phyloP scores from a whole-genome alignment of 2,797 vertebrate genomes.

The Cyprinella venusta region DNA sequence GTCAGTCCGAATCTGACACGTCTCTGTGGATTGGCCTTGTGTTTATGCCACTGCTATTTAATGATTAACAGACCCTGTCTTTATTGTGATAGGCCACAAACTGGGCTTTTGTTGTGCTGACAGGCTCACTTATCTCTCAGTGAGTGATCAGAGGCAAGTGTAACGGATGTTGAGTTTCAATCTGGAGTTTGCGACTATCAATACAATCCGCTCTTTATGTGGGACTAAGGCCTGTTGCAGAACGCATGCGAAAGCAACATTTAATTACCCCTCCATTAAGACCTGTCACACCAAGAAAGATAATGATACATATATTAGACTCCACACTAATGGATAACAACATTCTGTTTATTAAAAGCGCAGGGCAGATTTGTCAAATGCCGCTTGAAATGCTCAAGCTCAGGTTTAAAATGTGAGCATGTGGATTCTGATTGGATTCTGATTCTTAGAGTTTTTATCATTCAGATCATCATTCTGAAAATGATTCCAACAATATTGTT shows the following conservation, averaged over 20 bases:
- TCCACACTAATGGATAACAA: background rate
- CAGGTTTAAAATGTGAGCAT: too few relatives aligned
- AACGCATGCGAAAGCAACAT: background rate
- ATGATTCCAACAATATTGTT: too few relatives aligned
- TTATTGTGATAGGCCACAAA: constrained; percentile 41
- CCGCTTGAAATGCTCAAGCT: too few relatives aligned
- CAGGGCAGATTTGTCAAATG: too few relatives aligned
- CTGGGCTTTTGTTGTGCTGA: constrained; percentile 29
- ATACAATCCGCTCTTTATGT: constrained; percentile 12
- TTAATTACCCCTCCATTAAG: background rate
- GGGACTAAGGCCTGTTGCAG: background rate
- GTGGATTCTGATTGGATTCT: too few relatives aligned
- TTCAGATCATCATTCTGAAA: too few relatives aligned
- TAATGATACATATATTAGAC: background rate
- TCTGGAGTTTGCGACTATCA: constrained; percentile 11
- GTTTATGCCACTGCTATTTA: constrained; percentile 46
- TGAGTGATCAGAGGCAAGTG: constrained; percentile 7
- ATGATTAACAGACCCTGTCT: constrained; percentile 45
- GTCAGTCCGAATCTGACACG: constrained; percentile 42
- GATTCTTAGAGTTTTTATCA: too few relatives aligned
- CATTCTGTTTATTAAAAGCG: too few relatives aligned
- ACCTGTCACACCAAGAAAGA: background rate
- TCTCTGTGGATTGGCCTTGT: constrained; percentile 30
- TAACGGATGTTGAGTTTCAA: background rate
- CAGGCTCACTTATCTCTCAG: constrained; percentile 42